These are phyloP conservation scores for Neodiprion lecontei DNA, from an alignment of 1,140 invertebrate genomes.

Conservation along the genomic window DNA sequence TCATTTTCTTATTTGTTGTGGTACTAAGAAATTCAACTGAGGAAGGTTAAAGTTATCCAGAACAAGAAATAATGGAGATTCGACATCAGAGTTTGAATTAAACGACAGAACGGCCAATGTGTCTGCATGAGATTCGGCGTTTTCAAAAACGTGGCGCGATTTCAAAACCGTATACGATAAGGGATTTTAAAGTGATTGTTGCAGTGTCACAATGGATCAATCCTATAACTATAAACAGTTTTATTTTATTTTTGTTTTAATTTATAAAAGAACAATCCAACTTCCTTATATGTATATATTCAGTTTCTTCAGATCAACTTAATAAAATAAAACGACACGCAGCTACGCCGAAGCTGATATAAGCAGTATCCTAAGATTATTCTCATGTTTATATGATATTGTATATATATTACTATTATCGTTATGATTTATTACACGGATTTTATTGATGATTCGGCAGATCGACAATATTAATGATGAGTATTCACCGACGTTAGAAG, in stretches of 20 bases:
- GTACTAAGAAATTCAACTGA: too few relatives aligned
- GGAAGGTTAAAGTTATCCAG: too few relatives aligned
- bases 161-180: neutral
- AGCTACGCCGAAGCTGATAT: constrained; percentile 24
- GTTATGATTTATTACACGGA: constrained; percentile 31
- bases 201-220: constrained; percentile 43
- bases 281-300: constrained; percentile 39
- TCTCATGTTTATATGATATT: constrained; percentile 15
- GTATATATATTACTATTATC: constrained; percentile 30
- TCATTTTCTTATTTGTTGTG: too few relatives aligned
- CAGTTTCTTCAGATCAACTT: constrained; percentile 35
- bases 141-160: neutral
- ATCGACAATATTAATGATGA: constrained; percentile 32
- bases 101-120: neutral
- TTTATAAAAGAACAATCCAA: constrained; percentile 48
- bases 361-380: constrained; percentile 7
- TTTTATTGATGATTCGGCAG: constrained; percentile 27
- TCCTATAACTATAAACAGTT: constrained; percentile 44
- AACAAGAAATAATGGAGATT: too few relatives aligned
- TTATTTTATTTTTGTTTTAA: constrained; percentile 15
- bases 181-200: constrained; percentile 10
- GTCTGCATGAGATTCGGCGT: neutral
- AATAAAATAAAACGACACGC: constrained; percentile 44
- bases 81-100: too few relatives aligned
- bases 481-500: constrained; percentile 34